Evolutionary conservation across 2,113 vertebrate genomes (phyloP).

Genomic region (Lepidothrix coronata): DNA sequence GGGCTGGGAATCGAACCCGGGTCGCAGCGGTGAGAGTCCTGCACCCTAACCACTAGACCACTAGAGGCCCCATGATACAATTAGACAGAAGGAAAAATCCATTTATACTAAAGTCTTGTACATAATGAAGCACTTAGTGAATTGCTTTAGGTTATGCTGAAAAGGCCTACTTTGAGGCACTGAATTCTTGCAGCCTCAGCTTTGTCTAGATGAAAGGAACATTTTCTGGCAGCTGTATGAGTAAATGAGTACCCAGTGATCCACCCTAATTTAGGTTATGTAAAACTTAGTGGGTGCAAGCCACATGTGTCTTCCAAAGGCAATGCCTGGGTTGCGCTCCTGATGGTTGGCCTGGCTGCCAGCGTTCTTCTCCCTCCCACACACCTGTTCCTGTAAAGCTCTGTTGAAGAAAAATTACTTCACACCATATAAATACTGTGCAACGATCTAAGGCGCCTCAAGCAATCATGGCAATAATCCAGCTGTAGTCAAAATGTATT

Average conservation of each 20-base stretch:
- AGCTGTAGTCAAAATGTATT: neutral
- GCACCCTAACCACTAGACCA: too few relatives aligned
- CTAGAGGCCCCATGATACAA: too few relatives aligned
- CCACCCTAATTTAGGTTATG: neutral
- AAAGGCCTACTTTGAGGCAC: slow-evolving; percentile 37
- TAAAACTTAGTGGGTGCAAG: neutral
- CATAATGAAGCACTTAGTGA: slow-evolving; percentile 43
- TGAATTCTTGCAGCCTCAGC: slow-evolving; percentile 42
- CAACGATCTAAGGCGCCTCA: neutral
- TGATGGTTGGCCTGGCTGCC: neutral
- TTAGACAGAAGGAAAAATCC: neutral
- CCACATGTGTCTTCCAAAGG: neutral
- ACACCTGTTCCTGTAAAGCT: neutral
- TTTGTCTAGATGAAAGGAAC: slow-evolving; percentile 43
- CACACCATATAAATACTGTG: neutral
- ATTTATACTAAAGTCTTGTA: neutral
- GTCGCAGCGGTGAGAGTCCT: too few relatives aligned
- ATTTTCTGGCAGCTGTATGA: neutral
- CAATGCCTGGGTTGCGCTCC: neutral
- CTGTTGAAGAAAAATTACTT: neutral
- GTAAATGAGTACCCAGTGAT: neutral
- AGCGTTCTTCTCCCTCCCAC: neutral
- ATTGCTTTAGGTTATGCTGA: slow-evolving; percentile 43
- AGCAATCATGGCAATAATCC: neutral
- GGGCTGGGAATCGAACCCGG: too few relatives aligned